Evolutionary conservation across 2,888 invertebrate species (phyloP).

Genomic region (Lymantria dispar): DNA sequence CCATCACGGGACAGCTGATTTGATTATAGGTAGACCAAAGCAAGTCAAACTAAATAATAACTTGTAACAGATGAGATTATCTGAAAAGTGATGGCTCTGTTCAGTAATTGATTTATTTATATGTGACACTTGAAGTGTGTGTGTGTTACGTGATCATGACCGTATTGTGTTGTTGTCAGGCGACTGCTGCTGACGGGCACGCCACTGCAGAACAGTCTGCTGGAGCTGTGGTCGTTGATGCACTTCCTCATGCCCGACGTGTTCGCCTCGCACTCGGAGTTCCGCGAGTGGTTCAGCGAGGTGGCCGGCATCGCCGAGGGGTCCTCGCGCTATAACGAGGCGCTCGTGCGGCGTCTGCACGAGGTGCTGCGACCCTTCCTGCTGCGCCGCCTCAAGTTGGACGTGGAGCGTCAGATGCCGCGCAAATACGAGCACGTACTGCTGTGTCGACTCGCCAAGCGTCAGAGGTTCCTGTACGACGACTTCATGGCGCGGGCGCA

Average conservation of each 20-base stretch:
- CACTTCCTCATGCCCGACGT: slow-evolving; percentile 99
- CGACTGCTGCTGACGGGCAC: slow-evolving; percentile 96
- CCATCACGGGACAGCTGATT: too few species aligned
- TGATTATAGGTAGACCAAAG: too few species aligned
- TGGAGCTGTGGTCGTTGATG: slow-evolving; percentile 99
- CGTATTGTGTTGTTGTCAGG: slow-evolving; percentile 67
- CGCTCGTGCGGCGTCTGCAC: slow-evolving; percentile 62
- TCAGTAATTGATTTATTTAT: too few species aligned
- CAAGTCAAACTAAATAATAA: too few species aligned
- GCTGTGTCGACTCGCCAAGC: slow-evolving; percentile 95
- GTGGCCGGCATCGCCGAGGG: slow-evolving; percentile 84
- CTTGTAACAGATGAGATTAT: too few species aligned
- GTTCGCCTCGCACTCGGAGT: slow-evolving; percentile 97
- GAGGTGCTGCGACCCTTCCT: slow-evolving; percentile 95
- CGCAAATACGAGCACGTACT: slow-evolving; percentile 96
- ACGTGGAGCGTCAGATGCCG: slow-evolving; percentile 99
- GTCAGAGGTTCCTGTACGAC: slow-evolving; percentile 98
- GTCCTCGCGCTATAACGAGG: slow-evolving; percentile 53
- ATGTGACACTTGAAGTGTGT: too few species aligned
- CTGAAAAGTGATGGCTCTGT: too few species aligned
- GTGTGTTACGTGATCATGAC: not conserved
- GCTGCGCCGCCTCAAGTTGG: slow-evolving; percentile 93
- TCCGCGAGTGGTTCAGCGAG: slow-evolving; percentile 99
- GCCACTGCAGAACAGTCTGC: slow-evolving; percentile 96
- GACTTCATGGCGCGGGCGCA: slow-evolving; percentile 99